These are phyloP conservation scores for Byasa hedistus DNA, from an alignment of 2,888 invertebrate genomes.

Conservation along the genomic window DNA sequence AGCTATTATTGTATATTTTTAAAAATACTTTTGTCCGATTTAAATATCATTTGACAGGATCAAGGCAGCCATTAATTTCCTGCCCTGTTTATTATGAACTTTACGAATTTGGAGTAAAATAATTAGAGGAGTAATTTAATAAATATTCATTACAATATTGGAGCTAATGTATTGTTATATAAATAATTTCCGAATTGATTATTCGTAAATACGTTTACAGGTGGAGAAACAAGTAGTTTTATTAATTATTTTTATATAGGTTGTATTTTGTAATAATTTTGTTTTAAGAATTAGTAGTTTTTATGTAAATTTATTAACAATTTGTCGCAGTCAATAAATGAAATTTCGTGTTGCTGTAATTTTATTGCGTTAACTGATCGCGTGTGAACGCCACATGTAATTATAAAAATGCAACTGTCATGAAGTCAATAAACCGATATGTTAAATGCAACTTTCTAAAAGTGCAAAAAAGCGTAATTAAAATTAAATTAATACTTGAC, in stretches of 20 bases:
- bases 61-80: constrained; percentile 18
- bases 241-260: not conserved
- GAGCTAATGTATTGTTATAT: not conserved
- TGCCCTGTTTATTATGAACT: not conserved
- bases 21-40: not conserved
- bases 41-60: constrained; percentile 17
- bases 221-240: not conserved
- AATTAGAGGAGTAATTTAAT: not conserved
- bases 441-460: not conserved
- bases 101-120: not conserved
- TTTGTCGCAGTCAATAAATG: not conserved
- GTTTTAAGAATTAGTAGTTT: not conserved
- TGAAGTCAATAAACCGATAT: not conserved
- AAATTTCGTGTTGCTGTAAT: not conserved
- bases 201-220: not conserved
- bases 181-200: not conserved
- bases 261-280: not conserved
- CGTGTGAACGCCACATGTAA: not conserved
- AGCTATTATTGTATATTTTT: not conserved
- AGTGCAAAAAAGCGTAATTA: not conserved
- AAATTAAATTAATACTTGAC: not conserved
- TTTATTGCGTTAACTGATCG: not conserved
- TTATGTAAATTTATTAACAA: not conserved
- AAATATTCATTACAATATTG: not conserved
- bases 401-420: constrained; percentile 4